Conservation (phyloP, 2,888 invertebrate species). For the Tethea ocularis region DNA sequence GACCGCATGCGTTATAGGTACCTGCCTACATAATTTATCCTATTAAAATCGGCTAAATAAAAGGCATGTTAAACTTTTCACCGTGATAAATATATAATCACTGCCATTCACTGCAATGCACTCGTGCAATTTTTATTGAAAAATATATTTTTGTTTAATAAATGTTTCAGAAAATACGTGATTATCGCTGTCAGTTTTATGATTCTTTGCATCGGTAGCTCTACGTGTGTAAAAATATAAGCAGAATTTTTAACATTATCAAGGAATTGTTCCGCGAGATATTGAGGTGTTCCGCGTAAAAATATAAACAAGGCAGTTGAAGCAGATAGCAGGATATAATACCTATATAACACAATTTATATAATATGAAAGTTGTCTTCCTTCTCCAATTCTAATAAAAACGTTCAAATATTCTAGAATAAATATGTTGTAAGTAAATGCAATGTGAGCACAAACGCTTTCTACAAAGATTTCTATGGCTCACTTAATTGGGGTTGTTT, state of each 20-base stretch:
- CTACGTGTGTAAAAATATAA: not conserved
- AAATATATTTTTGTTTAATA: not conserved
- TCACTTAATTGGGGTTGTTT: conserved; percentile 23
- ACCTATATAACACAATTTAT: not conserved
- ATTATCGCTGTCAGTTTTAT: too few species aligned
- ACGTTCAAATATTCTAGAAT: not conserved
- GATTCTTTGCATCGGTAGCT: not conserved
- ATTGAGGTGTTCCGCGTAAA: not conserved
- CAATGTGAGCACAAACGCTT: not conserved
- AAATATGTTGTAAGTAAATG: not conserved
- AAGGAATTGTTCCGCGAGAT: not conserved
- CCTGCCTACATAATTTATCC: not conserved
- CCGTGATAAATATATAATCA: not conserved
- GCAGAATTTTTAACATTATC: not conserved
- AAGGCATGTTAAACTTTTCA: not conserved
- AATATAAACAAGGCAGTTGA: not conserved
- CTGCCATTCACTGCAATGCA: too few species aligned
- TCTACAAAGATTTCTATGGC: conserved; percentile 15
- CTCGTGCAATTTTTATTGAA: too few species aligned
- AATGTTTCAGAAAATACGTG: not conserved
- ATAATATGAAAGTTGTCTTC: not conserved
- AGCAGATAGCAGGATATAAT: not conserved
- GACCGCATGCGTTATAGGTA: too few species aligned
- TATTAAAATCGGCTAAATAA: not conserved
- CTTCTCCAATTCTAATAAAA: not conserved